These are phyloP conservation scores for Calidris pygmaea DNA, from an alignment of 2,113 vertebrate genomes.

Conservation along the genomic window DNA sequence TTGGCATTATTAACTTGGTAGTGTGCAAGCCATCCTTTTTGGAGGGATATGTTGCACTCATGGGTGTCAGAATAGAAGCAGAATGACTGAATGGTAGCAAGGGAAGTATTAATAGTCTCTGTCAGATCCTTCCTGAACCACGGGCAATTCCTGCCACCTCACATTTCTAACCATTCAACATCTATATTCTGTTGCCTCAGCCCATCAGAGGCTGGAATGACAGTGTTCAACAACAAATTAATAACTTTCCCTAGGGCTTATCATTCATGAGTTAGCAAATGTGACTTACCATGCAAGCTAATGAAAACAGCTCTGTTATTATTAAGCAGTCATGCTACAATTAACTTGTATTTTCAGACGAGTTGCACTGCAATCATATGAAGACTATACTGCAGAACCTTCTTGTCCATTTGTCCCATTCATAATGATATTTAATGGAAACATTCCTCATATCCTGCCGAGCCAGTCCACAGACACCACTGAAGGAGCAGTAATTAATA, in stretches of 20 bases:
- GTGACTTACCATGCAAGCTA: background rate
- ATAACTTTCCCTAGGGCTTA: background rate
- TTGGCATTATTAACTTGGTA: background rate
- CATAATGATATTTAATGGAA: background rate
- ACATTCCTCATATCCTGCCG: background rate
- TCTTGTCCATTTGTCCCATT: background rate
- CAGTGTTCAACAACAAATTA: background rate
- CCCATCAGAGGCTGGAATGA: background rate
- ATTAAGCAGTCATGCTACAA: background rate
- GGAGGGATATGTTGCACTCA: background rate
- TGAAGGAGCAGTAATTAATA: background rate
- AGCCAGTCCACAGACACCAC: background rate
- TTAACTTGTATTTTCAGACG: background rate
- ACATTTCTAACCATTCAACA: background rate
- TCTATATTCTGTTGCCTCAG: background rate
- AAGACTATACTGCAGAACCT: background rate
- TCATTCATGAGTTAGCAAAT: background rate
- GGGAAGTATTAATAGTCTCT: background rate
- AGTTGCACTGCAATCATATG: background rate
- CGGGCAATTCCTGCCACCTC: background rate
- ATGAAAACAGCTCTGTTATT: background rate
- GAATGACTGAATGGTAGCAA: background rate
- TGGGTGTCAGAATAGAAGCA: background rate
- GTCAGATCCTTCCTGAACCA: background rate
- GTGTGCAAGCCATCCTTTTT: background rate